Evolutionary conservation across 2,888 invertebrate species (phyloP).

Genomic region (Gonocerus acuteangulatus): DNA sequence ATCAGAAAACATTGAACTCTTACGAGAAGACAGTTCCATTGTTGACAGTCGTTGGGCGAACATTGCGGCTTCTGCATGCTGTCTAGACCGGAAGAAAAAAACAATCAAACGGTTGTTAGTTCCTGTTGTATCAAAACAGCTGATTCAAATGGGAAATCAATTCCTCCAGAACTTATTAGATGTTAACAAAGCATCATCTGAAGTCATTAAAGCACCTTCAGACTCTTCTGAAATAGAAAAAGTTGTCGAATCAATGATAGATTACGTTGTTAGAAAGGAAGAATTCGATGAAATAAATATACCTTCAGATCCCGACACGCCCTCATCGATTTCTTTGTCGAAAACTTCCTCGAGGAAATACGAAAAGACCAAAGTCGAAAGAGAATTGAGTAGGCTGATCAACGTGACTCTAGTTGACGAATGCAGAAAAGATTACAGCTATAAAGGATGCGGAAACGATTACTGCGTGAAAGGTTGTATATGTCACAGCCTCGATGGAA

Average conservation of each 20-base stretch:
- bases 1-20: not conserved
- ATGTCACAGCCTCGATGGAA: conserved; percentile 6
- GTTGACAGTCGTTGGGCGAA: conserved; percentile 9
- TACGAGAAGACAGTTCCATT: not conserved
- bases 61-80: conserved; percentile 13
- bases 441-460: conserved; percentile 7
- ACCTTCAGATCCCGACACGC: conserved; percentile 6
- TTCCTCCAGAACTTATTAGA: not conserved
- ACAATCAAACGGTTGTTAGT: conserved; percentile 4
- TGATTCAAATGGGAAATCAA: conserved; percentile 2
- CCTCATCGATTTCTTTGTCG: not conserved
- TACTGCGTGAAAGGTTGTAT: conserved; percentile 10
- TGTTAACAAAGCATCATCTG: not conserved
- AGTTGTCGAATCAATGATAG: not conserved
- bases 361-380: conserved; percentile 12
- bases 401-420: conserved; percentile 17
- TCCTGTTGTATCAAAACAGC: conserved; percentile 2
- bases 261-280: conserved; percentile 9
- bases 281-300: not conserved
- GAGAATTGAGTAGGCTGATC: conserved; percentile 5
- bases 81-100: not conserved
- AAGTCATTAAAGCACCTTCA: too few species aligned
- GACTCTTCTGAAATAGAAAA: conserved; percentile 12
- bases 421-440: not conserved
- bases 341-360: not conserved